Evolutionary conservation across 2,888 invertebrate genomes (phyloP).

Genomic region (Poecilus cupreus): DNA sequence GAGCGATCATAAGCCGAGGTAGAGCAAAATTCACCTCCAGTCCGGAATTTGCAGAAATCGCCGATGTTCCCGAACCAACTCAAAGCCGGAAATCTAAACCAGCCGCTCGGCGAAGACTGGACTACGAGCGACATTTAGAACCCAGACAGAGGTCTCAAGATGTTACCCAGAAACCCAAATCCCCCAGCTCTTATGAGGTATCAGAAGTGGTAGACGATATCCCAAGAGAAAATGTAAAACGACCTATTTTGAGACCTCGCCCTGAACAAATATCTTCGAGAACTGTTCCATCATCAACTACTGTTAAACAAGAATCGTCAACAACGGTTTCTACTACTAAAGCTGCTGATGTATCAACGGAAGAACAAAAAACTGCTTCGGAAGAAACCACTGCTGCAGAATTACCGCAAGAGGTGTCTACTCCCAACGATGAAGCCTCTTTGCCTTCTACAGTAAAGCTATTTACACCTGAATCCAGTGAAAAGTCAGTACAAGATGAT

Average conservation of each 20-base stretch:
- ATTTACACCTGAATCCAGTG: slow-evolving; percentile 45
- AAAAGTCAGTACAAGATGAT: slow-evolving; percentile 56
- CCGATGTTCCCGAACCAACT: slow-evolving; percentile 58
- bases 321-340: slow-evolving; percentile 3
- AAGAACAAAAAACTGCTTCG: slow-evolving; percentile 46
- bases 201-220: slow-evolving; percentile 70
- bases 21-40: slow-evolving; percentile 68
- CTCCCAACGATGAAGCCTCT: slow-evolving; percentile 29
- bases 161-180: neutral
- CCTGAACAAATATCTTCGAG: slow-evolving; percentile 67
- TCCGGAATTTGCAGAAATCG: slow-evolving; percentile 66
- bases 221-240: slow-evolving; percentile 66
- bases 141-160: slow-evolving; percentile 51
- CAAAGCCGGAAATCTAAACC: slow-evolving; percentile 57
- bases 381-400: neutral
- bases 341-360: slow-evolving; percentile 4
- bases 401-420: neutral
- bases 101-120: slow-evolving; percentile 64
- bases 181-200: slow-evolving; percentile 68
- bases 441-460: slow-evolving; percentile 25
- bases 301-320: slow-evolving; percentile 17
- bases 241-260: slow-evolving; percentile 65
- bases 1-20: slow-evolving; percentile 67
- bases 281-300: neutral
- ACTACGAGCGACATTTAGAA: slow-evolving; percentile 62